Base-by-base conservation (phyloP, 1,140 invertebrate genomes). In the Drosophila trapezifrons region DNA sequence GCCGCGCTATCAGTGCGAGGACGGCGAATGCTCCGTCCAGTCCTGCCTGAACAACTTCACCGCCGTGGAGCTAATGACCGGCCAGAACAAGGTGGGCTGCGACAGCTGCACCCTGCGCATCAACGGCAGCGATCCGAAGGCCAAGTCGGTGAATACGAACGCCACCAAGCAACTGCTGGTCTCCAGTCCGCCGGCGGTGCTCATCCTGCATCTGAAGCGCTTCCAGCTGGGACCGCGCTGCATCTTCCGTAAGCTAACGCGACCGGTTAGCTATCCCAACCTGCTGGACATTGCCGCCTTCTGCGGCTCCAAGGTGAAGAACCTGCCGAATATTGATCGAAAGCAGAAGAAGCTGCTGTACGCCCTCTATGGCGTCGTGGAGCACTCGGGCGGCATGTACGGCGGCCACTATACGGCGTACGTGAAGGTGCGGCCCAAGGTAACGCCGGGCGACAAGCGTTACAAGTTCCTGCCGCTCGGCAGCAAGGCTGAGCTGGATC, bases 371-470 rank as follows among this genome's bases (percentile, higher is more conserved):
- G 98, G 98, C 4, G 95, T 99, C 8, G 98, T 99, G 15, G 97
- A 98, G 90, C 98, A 99, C 90, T 96, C 95, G 63, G 98, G 98
- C 4, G 95, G 95, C 15, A 94, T 99, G 72, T 95, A 96, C 80
- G 96, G 97, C 51, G 98, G 98, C 4, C 98, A 99, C 93, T 99
- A 99, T 91, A 96, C 98, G n/a, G 97, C 98, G 8, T 99, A 98
- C 90, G 96, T 97, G 2, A 97, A 97, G 93, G 96, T 97, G 76
- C 76, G 91, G 38, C 78, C 93, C 8, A 93, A 93, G 8, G 84
- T 96, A 32, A 92, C 93, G 32, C 82, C 93, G 4, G 93, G 94
- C 12, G 95, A 95, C 79, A 93, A 93, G 4, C 93, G 95, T 4
- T 96, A 95, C 95, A 93, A 94, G 55, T 96, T 96, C 90, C 81